Conservation (phyloP, 2,113 vertebrate species). For the Ictidomys tridecemlineatus region DNA sequence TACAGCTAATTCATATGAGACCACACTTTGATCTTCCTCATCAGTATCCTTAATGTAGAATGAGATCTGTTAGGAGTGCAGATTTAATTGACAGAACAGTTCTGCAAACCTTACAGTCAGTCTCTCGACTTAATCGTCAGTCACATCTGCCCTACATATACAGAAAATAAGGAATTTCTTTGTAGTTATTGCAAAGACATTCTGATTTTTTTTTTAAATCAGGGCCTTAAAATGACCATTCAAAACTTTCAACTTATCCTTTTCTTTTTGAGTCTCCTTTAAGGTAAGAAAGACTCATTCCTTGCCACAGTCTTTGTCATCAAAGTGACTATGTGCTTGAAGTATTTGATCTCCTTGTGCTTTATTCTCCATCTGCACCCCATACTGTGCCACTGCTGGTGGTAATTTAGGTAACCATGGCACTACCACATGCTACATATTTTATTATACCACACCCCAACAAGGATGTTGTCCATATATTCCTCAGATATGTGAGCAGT, state of each 20-base stretch:
- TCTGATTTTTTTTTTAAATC: not conserved
- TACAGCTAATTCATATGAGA: not conserved
- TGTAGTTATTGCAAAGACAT: not conserved
- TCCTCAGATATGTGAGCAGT: not conserved
- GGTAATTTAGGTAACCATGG: not conserved
- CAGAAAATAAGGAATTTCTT: not conserved
- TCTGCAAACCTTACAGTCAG: not conserved
- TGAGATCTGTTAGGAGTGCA: not conserved
- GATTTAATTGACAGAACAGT: not conserved
- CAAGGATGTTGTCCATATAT: not conserved
- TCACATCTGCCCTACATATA: not conserved
- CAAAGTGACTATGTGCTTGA: not conserved
- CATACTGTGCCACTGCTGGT: not conserved
- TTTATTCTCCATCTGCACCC: not conserved
- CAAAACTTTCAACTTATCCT: not conserved
- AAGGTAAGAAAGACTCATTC: not conserved
- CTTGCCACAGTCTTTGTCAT: not conserved
- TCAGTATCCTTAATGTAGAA: not conserved
- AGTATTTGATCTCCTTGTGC: not conserved
- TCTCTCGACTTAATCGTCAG: not conserved
- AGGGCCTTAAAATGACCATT: not conserved
- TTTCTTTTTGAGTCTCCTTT: not conserved
- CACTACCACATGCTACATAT: not conserved
- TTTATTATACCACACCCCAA: not conserved
- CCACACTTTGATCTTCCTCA: not conserved